Base-by-base conservation (phyloP, 2,113 vertebrate species). In the Paramisgurnus dabryanus region DNA sequence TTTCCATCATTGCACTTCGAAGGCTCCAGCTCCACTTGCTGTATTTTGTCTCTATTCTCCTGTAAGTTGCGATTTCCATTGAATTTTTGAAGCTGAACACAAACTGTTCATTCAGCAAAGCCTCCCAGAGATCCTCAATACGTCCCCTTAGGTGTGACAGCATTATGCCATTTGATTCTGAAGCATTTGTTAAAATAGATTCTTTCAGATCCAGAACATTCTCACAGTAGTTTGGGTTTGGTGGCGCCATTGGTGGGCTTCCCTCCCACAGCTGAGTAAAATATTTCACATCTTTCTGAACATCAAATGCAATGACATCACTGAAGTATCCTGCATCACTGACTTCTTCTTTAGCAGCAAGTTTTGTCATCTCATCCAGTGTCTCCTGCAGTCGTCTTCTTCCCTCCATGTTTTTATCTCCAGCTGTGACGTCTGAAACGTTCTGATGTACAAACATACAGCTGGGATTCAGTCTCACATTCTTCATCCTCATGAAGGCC, bases 401-500 rank as follows among this genome's bases (percentile, higher is more conserved):
- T 58, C 55, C 55, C 15, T n/a, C 15, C 17, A 18, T 58, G 55
- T 58, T 58, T 58, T 58, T 58, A 6, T 58, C 55, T n/a, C 55
- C 55, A 58, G 55, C 55, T 58, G 55, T 58, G 55, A 58, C 17
- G 17, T 58, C 55, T 22, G 22, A 22, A 22, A 22, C 22, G 22
- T 22, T 22, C 22, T 22, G 22, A 22, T 22, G 22, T 22, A 58
- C 55, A 58, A 58, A 58, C 55, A 58, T 58, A n/a, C 55, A 58
- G 55, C 55, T 58, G 55, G 55, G 55, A 58, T n/a, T 58, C 55
- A 58, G 83, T 1, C 70, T 81, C 0, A 91, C 84, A 80, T 90
- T 70, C 73, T 90, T 93, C 91, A 93, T 92, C 73, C 91, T 89
- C 22, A 94, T 84, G 64, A 93, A 91, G 1, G 88, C 55, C 55